These are phyloP conservation scores for Catharus ustulatus DNA, from an alignment of 2,797 vertebrate genomes.

Conservation along the genomic window DNA sequence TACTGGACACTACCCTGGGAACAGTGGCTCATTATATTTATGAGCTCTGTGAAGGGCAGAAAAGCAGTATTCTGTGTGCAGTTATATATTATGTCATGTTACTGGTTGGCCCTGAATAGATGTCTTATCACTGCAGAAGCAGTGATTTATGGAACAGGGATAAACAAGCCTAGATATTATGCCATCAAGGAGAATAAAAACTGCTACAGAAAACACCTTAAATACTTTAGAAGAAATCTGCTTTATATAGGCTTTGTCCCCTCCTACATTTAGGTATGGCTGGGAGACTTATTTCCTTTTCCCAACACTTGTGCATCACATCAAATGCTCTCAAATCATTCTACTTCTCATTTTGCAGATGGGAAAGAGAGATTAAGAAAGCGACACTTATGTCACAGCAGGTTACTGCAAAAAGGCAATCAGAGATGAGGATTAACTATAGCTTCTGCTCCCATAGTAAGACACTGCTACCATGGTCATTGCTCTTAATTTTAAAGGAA, in stretches of 20 bases:
- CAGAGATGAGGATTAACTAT: not conserved
- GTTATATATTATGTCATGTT: not conserved
- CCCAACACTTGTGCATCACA: not conserved
- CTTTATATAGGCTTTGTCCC: not conserved
- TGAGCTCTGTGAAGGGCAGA: not conserved
- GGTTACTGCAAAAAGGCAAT: not conserved
- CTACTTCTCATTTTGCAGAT: not conserved
- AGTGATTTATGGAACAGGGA: not conserved
- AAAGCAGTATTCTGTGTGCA: not conserved
- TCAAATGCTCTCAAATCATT: not conserved
- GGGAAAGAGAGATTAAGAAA: not conserved
- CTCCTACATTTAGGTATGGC: not conserved
- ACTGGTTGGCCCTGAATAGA: not conserved
- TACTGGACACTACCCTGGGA: not conserved
- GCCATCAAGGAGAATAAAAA: not conserved
- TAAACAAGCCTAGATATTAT: not conserved
- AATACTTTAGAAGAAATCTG: not conserved
- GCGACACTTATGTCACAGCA: not conserved
- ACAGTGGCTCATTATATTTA: not conserved
- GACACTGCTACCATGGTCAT: not conserved
- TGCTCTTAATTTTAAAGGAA: not conserved
- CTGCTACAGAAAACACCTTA: not conserved
- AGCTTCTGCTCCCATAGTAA: not conserved
- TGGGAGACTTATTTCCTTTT: not conserved
- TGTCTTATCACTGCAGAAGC: not conserved